Base-by-base conservation (phyloP, 2,797 vertebrate genomes). In the Sparidentex hasta region DNA sequence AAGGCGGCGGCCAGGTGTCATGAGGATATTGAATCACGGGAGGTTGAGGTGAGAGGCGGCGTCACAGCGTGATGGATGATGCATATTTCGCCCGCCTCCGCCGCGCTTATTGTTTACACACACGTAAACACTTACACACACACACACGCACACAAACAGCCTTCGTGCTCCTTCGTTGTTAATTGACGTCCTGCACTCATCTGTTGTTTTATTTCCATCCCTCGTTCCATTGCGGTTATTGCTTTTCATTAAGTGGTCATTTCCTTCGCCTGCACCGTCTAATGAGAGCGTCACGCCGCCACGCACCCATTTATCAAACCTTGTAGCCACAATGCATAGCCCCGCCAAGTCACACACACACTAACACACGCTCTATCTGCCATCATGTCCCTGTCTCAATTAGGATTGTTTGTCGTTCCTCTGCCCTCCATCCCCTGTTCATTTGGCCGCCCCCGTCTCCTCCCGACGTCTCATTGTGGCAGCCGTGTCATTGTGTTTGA, bases 401-500 rank as follows among this genome's bases (percentile, higher is more conserved):
- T 93, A 92, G 83, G 78, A 67, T 48, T 82, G 88, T 92, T 92
- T 91, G 90, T 93, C 83, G 73, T 84, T 20, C 82, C 90, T 87
- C 94, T 94, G 74, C 90, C 93, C 92, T 84, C 90, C 95, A 93
- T 95, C 93, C 94, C 94, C 95, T 94, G 90, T 91, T 90, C 95
- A 95, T 95, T 77, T 74, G 78, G 73, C 73, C n/a, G 21, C 71
- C 69, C 61, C 67, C 65, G 0, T 69, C 73, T 74, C 77, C 82
- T 85, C 82, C 64, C 65, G 72, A 71, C 82, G 62, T 73, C 88
- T 94, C 91, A 85, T 82, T 88, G 93, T 93, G 95, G 95, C 93
- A 93, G 95, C 96, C 95, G 92, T 97, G 95, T 97, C 97, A 98
- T 98, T 94, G 95, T 96, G 95, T 97, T 96, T 97, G 97, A 97